phyloP scores from a whole-genome alignment of 1,140 invertebrate species.

The Caenorhabditis briggsae region DNA sequence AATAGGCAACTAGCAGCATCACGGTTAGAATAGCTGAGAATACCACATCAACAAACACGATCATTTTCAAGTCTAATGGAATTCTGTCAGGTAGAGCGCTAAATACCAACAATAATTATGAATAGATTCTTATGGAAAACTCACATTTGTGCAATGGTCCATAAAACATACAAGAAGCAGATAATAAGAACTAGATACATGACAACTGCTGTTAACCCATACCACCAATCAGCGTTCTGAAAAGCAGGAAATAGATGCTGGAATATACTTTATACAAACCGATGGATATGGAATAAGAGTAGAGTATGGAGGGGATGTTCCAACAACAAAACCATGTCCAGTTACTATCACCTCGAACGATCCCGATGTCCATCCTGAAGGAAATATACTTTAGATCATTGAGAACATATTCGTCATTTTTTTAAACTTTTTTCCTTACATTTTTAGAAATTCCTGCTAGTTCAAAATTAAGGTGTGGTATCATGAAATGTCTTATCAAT shows the following conservation, averaged over 20 bases:
- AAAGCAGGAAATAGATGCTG: background rate
- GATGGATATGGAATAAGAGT: constrained; percentile 27
- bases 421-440: too few species aligned
- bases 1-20: constrained; percentile 14
- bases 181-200: constrained; percentile 24
- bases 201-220: constrained; percentile 12
- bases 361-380: constrained; percentile 30
- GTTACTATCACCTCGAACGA: too few species aligned
- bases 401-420: too few species aligned
- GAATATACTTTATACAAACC: background rate
- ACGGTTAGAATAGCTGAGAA: background rate
- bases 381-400: background rate
- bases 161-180: background rate
- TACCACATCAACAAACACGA: constrained; percentile 12
- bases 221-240: constrained; percentile 35
- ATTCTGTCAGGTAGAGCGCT: background rate
- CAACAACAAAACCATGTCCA: background rate
- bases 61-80: constrained; percentile 32
- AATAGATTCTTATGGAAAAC: background rate
- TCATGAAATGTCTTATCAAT: too few species aligned
- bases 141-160: constrained; percentile 22
- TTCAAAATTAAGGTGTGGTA: too few species aligned
- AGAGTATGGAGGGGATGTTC: constrained; percentile 10
- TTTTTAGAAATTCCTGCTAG: too few species aligned
- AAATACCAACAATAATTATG: background rate